phyloP scores from a whole-genome alignment of 2,113 vertebrate genomes.

The Corapipo altera region DNA sequence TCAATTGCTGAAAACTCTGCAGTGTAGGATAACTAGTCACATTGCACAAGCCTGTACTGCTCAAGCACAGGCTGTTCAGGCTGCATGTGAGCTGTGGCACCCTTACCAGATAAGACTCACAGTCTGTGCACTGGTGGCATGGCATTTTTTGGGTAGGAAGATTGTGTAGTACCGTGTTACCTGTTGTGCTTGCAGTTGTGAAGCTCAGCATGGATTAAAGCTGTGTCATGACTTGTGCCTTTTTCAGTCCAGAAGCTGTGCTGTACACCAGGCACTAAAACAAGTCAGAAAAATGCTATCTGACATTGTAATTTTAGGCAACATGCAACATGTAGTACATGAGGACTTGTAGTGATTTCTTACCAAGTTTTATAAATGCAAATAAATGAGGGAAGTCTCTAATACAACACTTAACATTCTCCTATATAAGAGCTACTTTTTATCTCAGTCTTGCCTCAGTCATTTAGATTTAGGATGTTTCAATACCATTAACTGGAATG shows the following conservation, averaged over 20 bases:
- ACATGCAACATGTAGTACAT: background rate
- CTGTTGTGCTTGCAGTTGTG: background rate
- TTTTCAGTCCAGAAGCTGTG: background rate
- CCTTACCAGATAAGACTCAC: background rate
- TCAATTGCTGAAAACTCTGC: background rate
- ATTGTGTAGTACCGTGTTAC: accelerated
- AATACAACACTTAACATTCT: background rate
- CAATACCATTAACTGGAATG: background rate
- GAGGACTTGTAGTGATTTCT: background rate
- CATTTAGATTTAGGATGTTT: background rate
- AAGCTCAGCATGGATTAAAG: background rate
- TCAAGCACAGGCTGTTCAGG: accelerated
- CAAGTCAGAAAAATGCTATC: background rate
- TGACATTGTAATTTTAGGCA: background rate
- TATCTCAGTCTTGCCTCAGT: background rate
- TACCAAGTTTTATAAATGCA: background rate
- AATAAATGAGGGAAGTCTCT: background rate
- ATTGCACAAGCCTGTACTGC: background rate
- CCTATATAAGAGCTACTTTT: background rate
- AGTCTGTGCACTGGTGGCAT: accelerated
- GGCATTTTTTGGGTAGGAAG: background rate
- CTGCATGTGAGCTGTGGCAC: accelerated
- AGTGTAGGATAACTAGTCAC: background rate
- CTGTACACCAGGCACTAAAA: background rate
- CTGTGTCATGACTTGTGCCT: accelerated